Evolutionary conservation across 2,888 invertebrate species (phyloP), one percentile per base, ranked within the genome.

Genomic region (Congeria kusceri): DNA sequence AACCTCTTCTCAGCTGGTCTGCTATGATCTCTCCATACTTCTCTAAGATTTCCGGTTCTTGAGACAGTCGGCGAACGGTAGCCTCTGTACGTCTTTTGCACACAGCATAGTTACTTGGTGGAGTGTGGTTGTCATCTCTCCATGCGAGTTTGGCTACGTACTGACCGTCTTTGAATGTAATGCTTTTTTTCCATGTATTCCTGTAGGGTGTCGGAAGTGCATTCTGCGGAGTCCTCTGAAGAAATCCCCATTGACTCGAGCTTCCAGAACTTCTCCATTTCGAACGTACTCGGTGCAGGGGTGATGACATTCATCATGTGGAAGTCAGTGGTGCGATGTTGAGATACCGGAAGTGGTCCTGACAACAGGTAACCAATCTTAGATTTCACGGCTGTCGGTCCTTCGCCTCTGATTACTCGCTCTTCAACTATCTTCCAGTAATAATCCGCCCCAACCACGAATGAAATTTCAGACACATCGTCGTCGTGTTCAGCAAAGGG

Each of bases 261-360:
- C 27, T 75, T 64, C 75, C 82, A 82, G 27, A 78, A 71, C 27
- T 53, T 66, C 47, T 57, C 57, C 15, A 75, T 27, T 18, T 53
- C 20, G 15, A 29, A 23, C 9, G 65, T 61, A 25, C 53, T 67
- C 28, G 62, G 18, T 49, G n/a, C 66, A 18, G 57, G 25, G 5
- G 49, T 58, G 29, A 68, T 64, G 23, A 58, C 66, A 59, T 74
- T 57, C 66, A 68, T 46, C 71, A 71, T 65, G 39, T 69, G 62
- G 9, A 23, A 20, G 25, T 20, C 53, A 25, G 53, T 23, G 20
- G 53, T 20, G 13, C 25, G 53, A 23, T 53, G 13, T 53, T 9
- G 1, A n/a, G 20, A 23, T 20, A 20, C 74, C 9, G 75, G 58
- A 1, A 76, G 46, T n/a, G 67, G 67, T 44, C 58, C 27, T 3